Conservation (phyloP, 1,140 invertebrate species). For the Neodiprion pinetum region DNA sequence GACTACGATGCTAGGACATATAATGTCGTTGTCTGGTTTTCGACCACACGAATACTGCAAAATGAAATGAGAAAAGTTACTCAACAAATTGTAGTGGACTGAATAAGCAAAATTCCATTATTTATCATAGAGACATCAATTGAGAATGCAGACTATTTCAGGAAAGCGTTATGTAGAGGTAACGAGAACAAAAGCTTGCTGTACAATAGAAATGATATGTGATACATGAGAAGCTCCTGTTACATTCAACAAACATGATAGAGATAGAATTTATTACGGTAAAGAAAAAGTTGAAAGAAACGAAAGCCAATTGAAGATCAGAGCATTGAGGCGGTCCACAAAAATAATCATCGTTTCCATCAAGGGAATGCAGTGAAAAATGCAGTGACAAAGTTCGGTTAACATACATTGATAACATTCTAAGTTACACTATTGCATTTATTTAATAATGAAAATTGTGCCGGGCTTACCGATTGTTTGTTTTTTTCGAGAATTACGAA, state of each 20-base stretch:
- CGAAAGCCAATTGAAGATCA: no score
- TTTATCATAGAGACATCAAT: neutral
- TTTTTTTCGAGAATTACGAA: conserved; percentile 17
- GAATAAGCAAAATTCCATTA: neutral
- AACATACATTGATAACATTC: conserved; percentile 1
- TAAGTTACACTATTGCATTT: neutral
- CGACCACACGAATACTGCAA: conserved; percentile 46
- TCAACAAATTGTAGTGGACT: neutral
- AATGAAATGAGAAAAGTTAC: conserved; percentile 2
- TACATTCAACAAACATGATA: no score
- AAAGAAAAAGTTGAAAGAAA: no score
- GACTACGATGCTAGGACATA: conserved; percentile 36
- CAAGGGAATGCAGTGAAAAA: no score
- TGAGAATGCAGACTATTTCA: neutral
- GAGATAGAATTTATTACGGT: no score
- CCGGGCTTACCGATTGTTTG: conserved; percentile 15
- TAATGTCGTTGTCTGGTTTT: conserved; percentile 35
- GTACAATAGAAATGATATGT: neutral
- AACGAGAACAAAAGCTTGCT: neutral
- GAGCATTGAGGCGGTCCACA: neutral
- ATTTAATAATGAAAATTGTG: neutral
- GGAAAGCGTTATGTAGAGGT: neutral
- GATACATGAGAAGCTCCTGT: no score
- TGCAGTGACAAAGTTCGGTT: no score
- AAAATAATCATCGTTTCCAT: conserved; percentile 3